Evolutionary conservation across 2,797 vertebrate genomes (phyloP), one percentile per base, ranked within the genome.

Genomic region (Bucorvus abyssinicus): DNA sequence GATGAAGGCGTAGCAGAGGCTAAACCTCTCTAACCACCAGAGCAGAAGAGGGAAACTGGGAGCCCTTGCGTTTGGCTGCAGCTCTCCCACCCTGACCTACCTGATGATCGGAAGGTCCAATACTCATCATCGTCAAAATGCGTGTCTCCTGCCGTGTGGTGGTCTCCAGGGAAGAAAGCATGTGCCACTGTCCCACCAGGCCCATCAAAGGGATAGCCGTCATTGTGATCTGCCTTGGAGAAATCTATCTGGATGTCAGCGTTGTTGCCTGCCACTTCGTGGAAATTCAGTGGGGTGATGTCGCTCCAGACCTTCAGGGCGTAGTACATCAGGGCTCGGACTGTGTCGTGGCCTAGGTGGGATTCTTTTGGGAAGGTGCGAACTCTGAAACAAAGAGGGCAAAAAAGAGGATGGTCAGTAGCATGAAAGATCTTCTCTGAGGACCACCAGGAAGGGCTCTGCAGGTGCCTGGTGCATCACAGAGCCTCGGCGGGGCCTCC

Each of bases 181-280:
- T 99, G 99, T 1, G 99, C 99, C 93, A 99, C 99, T 0, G 99
- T 98, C 27, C 99, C 99, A 0, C 99, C 99, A 0, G 99, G 99
- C 14, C 99, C 99, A 0, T 99, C 99, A 7, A 99, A 99, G 38
- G 99, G 99, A 92, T 99, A 99, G 29, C 98, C 98, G 1, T 99
- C 99, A 0, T 98, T 96, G 97, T 99, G 99, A 70, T 99, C 98
- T 0, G 98, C 98, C 90, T 98, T 99, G 90, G 99, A 98, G 97
- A 99, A 99, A 97, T 99, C 99, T 15, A 99, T 99, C 94, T 99
- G 99, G 97, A 99, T 99, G 97, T 99, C 99, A 0, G 99, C 99
- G 0, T 98, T 94, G 19, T 97, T 99, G 75, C 99, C 99, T 0
- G 99, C 99, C 94, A 99, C 99, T 96, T 99, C 99, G 0, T 99